Conservation (phyloP, 2,797 vertebrate species). For the Takifugu rubripes region DNA sequence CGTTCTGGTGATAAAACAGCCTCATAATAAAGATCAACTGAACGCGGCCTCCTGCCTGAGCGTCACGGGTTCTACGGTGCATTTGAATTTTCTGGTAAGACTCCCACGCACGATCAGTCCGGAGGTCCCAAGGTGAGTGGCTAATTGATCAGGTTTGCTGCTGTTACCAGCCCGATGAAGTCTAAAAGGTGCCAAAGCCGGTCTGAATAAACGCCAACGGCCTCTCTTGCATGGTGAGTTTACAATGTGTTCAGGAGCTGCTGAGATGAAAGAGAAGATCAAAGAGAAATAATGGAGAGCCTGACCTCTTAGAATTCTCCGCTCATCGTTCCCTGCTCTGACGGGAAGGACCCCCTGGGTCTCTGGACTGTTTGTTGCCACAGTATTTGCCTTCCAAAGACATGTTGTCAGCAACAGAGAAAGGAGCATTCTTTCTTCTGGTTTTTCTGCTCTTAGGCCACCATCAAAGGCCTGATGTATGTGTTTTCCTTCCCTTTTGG, state of each 20-base stretch:
- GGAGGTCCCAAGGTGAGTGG: background rate
- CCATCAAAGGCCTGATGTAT: conserved; percentile 38
- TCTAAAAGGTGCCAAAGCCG: no score
- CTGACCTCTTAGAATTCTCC: no score
- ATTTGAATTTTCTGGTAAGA: background rate
- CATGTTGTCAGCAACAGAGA: no score
- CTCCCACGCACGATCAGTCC: background rate
- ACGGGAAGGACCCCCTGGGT: background rate
- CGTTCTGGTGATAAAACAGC: conserved; percentile 27
- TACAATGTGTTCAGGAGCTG: no score
- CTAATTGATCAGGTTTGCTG: conserved; percentile 1
- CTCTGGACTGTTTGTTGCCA: background rate
- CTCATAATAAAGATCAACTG: conserved; percentile 31
- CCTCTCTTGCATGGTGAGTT: no score
- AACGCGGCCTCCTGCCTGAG: conserved; percentile 6
- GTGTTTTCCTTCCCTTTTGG: conserved; percentile 47
- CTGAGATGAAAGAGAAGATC: no score
- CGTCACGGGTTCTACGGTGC: background rate
- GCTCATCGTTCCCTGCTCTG: background rate
- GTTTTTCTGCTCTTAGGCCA: conserved; percentile 28
- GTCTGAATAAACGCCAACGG: no score
- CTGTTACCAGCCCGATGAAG: no score
- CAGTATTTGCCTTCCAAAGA: no score
- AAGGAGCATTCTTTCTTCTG: conserved; percentile 14
- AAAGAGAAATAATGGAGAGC: no score